Evolutionary conservation across 2,888 invertebrate genomes (phyloP).

Genomic region (Papilio protenor): DNA sequence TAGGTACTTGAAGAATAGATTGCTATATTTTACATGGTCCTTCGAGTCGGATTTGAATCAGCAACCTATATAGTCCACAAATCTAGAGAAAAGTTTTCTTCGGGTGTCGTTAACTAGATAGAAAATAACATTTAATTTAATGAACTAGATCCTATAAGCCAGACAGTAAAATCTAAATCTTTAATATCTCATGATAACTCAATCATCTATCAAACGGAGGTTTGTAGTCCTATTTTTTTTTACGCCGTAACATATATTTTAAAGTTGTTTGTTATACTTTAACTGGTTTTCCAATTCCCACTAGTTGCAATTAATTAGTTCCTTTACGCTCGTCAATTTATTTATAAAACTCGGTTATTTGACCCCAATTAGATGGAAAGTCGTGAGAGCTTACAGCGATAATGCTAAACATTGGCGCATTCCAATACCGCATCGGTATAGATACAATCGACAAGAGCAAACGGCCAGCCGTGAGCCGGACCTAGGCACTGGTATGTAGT

Average conservation of each 20-base stretch:
- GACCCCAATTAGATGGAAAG: conserved; percentile 19
- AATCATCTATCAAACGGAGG: too few species aligned
- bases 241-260: too few species aligned
- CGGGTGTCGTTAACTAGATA: not conserved
- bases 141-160: not conserved
- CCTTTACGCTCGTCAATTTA: not conserved
- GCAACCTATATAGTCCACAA: not conserved
- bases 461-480: not conserved
- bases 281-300: not conserved
- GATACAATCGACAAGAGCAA: conserved; percentile 16
- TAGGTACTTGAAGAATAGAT: too few species aligned
- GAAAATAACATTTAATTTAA: not conserved
- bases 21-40: too few species aligned
- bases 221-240: too few species aligned
- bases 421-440: not conserved
- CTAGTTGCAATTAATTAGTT: not conserved
- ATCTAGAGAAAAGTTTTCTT: not conserved
- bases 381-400: conserved; percentile 13
- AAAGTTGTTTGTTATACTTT: too few species aligned
- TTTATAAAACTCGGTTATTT: not conserved
- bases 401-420: conserved; percentile 16
- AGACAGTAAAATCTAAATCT: too few species aligned
- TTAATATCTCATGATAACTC: too few species aligned
- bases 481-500: not conserved
- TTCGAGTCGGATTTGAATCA: too few species aligned